Evolutionary conservation across 2,888 invertebrate species (phyloP), one percentile per base, ranked within the genome.

Genomic region (Cremastinae sp.): DNA sequence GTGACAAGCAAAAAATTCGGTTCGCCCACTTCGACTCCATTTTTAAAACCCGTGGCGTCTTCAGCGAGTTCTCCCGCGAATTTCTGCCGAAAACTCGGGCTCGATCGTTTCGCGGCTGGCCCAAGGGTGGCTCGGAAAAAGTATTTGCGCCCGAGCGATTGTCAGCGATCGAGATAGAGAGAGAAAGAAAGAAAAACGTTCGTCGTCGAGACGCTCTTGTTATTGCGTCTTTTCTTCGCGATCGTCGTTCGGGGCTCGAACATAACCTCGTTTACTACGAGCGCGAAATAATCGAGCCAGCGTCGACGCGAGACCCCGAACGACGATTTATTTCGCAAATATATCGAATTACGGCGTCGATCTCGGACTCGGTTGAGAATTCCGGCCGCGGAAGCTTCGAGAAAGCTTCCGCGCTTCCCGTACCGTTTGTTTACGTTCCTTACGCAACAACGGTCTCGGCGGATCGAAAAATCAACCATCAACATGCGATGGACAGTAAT

Each of bases 261-360:
- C 79, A 81, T 85, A 85, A 85, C 85, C 85, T 85, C 66, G 53
- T 72, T 45, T 45, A 20, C n/a, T 43, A 71, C 58, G 49, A n/a
- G n/a, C n/a, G n/a, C n/a, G n/a, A n/a, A n/a, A n/a, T 64, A 34
- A 22, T 56, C 28, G 56, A 36, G 43, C n/a, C n/a, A n/a, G n/a
- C n/a, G n/a, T n/a, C n/a, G n/a, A n/a, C n/a, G n/a, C n/a, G n/a
- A n/a, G n/a, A n/a, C n/a, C n/a, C n/a, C n/a, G n/a, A n/a, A n/a
- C n/a, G n/a, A n/a, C n/a, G n/a, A n/a, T n/a, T n/a, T n/a, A n/a
- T n/a, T n/a, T n/a, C n/a, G n/a, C n/a, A n/a, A n/a, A n/a, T n/a
- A n/a, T n/a, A n/a, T n/a, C n/a, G n/a, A n/a, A n/a, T n/a, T n/a
- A n/a, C n/a, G n/a, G n/a, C n/a, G n/a, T n/a, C n/a, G n/a, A n/a